A percentile compares a stretch with the other conserved stretches of the same genome.
phyloP scores from a whole-genome alignment of 2,797 vertebrate genomes.

The Sebastolobus alascanus region DNA sequence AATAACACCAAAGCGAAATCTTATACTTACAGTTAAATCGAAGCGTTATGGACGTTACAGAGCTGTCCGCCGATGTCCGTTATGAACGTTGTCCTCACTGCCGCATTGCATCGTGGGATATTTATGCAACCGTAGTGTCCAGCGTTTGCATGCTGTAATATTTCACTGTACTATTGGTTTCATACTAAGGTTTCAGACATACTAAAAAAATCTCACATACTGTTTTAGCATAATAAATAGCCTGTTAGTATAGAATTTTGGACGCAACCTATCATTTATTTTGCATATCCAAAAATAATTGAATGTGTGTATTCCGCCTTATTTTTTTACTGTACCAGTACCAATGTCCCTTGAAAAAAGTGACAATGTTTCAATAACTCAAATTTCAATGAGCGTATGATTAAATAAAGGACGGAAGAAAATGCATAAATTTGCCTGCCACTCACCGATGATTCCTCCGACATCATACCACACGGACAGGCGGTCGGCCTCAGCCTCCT shows the following conservation, averaged over 20 bases:
- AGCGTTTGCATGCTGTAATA: too few relatives aligned
- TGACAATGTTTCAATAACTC: rapidly evolving
- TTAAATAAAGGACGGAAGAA: neutral
- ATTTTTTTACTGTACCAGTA: rapidly evolving
- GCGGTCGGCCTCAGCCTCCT: constrained; percentile 94
- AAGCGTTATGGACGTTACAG: too few relatives aligned
- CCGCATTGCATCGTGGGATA: too few relatives aligned
- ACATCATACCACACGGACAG: constrained; percentile 98
- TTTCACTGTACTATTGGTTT: too few relatives aligned
- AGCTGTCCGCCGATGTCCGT: too few relatives aligned
- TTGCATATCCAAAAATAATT: rapidly evolving
- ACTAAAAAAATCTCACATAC: too few relatives aligned
- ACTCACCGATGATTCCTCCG: constrained; percentile 94
- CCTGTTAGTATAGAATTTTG: rapidly evolving
- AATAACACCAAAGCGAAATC: too few relatives aligned
- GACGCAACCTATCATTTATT: too few relatives aligned
- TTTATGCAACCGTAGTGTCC: rapidly evolving
- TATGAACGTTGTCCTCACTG: rapidly evolving
- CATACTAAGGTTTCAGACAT: too few relatives aligned
- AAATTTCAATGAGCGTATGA: neutral
- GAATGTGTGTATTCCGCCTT: neutral
- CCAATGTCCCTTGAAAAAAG: neutral
- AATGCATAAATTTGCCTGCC: neutral
- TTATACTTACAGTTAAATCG: too few relatives aligned
- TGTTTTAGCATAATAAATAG: too few relatives aligned